Evolutionary conservation across 2,113 vertebrate species (phyloP), one percentile per base, ranked within the genome.

Genomic region (Cepphus grylle): DNA sequence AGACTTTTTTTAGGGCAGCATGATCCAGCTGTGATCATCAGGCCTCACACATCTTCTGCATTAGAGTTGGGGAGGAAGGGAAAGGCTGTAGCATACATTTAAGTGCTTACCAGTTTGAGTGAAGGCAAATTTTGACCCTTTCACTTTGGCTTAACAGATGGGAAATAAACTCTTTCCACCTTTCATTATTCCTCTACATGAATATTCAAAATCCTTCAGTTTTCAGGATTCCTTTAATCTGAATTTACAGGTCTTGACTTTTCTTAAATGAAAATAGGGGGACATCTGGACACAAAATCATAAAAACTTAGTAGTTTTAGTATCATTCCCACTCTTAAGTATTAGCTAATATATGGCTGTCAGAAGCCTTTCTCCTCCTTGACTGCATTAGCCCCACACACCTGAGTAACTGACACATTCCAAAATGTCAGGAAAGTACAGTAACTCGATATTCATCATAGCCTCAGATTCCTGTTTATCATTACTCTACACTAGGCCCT

Each of bases 391-490:
- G 32, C 26, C 19, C 12, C n/a, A 56, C 26, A 92, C 56, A 95
- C 94, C 88, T 97, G 90, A 93, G 61, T 55, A 71, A 90, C 56
- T 69, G 47, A 94, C 90, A 97, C 70, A 72, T 94, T 93, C 66
- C 81, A 93, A 73, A 95, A 90, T 93, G 53, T 72, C 92, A 92
- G 92, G 90, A 80, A 95, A 95, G 49, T 63, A 84, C 49, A 82
- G 85, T 36, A 59, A 67, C 21, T 82, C 0, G 36, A 90, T 93
- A 90, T 66, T 81, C 53, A 93, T 88, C 90, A 73, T 87, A 87
- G 34, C 58, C n/a, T 69, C 53, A 73, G n/a, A 87, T 91, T 96
- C 91, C 92, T 96, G 85, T 96, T 95, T 96, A 95, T 80, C 43
- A 66, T 66, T 91, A 86, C 74, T 42, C 78, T 91, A 58, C 86